Conservation (phyloP, 2,888 invertebrate genomes). For the Protonemura montana region DNA sequence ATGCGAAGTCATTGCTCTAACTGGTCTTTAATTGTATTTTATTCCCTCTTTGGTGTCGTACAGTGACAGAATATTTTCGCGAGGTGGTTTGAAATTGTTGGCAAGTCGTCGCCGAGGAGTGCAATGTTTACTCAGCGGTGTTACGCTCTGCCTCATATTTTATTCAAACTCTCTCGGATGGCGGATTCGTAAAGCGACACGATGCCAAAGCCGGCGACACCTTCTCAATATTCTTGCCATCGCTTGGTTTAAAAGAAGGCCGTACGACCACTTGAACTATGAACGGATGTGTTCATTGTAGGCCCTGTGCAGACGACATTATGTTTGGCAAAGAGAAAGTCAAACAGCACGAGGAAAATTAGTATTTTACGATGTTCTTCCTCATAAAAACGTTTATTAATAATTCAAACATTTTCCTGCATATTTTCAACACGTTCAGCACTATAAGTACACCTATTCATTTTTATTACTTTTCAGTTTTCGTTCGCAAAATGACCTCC, state of each 20-base stretch:
- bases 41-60: not conserved
- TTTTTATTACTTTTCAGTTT: not conserved
- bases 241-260: not conserved
- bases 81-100: not conserved
- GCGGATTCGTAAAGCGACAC: not conserved
- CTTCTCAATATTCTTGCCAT: slow-evolving; percentile 13
- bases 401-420: not conserved
- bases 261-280: not conserved
- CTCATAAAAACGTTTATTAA: not conserved
- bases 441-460: not conserved
- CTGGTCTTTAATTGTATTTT: slow-evolving; percentile 7
- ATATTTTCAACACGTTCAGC: not conserved
- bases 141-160: slow-evolving; percentile 15
- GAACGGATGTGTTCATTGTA: not conserved
- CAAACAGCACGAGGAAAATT: not conserved
- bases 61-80: not conserved
- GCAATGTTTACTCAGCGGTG: slow-evolving; percentile 9
- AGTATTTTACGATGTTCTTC: not conserved
- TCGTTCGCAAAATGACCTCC: not conserved
- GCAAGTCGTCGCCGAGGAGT: not conserved
- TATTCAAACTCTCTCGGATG: not conserved
- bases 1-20: not conserved
- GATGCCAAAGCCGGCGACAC: not conserved
- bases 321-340: not conserved
- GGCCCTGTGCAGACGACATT: not conserved